A percentile compares a stretch with the other conserved stretches of the same genome.
Conservation (phyloP, 2,888 invertebrate genomes). For the Plemyria rubiginata region DNA sequence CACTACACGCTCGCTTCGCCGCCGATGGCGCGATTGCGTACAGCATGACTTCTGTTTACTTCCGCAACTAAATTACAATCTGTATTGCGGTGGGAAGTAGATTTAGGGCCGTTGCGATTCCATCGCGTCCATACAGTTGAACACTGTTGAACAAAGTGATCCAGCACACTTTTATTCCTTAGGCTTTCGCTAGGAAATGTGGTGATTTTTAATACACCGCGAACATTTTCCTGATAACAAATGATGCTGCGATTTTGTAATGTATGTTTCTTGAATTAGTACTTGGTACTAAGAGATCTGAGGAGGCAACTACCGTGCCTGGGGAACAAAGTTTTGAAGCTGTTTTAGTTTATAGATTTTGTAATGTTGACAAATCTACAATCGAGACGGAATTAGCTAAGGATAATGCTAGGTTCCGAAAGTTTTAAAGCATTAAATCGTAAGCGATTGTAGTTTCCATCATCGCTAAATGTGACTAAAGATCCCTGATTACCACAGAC, state of each 20-base stretch:
- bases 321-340: too few relatives aligned
- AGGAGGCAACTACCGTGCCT: too few relatives aligned
- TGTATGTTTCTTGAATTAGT: too few relatives aligned
- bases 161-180: constrained; percentile 12
- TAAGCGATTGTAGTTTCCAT: constrained; percentile 9
- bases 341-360: too few relatives aligned
- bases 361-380: neutral
- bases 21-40: constrained; percentile 49
- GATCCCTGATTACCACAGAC: constrained; percentile 49
- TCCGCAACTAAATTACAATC: constrained; percentile 72
- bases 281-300: too few relatives aligned
- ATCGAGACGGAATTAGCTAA: too few relatives aligned
- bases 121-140: constrained; percentile 34
- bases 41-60: constrained; percentile 68
- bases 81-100: constrained; percentile 58
- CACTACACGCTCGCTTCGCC: constrained; percentile 42
- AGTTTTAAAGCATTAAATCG: neutral
- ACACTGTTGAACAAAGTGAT: too few relatives aligned
- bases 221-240: too few relatives aligned
- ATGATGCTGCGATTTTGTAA: too few relatives aligned
- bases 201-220: too few relatives aligned
- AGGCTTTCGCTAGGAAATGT: neutral
- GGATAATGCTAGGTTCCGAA: neutral
- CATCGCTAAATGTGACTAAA: constrained; percentile 29
- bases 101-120: constrained; percentile 49